Evolutionary conservation across 2,888 invertebrate genomes (phyloP).

Genomic region (Sympetrum striolatum): DNA sequence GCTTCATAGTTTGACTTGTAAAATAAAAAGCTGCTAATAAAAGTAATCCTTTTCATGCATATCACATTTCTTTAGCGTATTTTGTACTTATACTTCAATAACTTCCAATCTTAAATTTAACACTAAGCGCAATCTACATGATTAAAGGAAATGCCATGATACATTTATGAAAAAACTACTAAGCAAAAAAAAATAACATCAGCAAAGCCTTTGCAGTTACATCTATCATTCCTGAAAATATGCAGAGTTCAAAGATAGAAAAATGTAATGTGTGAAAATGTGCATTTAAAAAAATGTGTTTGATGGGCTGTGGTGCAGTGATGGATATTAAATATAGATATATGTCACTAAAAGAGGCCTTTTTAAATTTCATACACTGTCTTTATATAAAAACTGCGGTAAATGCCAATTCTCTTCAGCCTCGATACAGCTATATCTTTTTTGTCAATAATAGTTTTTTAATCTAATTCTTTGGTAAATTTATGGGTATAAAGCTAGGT

Average conservation of each 20-base stretch:
- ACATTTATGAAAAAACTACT: not conserved
- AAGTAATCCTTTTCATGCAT: not conserved
- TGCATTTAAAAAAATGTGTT: not conserved
- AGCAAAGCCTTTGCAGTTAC: not conserved
- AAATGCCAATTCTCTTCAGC: too few species aligned
- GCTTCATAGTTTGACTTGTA: not conserved
- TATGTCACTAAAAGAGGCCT: too few species aligned
- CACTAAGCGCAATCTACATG: slow-evolving; percentile 1
- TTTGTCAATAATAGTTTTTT: too few species aligned
- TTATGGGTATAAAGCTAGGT: too few species aligned
- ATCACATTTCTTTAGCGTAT: not conserved
- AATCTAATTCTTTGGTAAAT: too few species aligned
- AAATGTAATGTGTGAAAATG: too few species aligned
- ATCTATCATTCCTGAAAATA: not conserved
- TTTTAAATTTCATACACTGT: too few species aligned
- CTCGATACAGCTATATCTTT: too few species aligned
- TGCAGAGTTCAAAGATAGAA: not conserved
- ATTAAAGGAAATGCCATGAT: not conserved
- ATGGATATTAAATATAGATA: not conserved
- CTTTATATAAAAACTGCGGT: too few species aligned
- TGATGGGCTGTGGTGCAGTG: too few species aligned
- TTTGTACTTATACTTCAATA: not conserved
- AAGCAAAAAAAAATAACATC: not conserved
- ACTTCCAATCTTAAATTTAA: not conserved
- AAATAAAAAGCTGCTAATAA: not conserved